These are phyloP conservation scores for Laticauda laticaudata DNA, from an alignment of 2,113 vertebrate genomes.

Conservation along the genomic window DNA sequence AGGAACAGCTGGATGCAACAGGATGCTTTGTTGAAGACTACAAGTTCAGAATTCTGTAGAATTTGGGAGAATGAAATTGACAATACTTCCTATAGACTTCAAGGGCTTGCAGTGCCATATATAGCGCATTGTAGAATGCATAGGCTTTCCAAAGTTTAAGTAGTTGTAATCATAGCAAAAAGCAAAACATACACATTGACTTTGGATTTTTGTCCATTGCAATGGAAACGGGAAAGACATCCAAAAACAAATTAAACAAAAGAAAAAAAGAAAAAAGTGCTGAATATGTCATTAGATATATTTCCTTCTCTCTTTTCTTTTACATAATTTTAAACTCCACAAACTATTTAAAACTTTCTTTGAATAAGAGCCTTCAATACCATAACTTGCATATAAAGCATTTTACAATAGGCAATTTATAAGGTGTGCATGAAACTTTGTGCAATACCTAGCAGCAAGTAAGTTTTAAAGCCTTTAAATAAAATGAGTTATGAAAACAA, in stretches of 20 bases:
- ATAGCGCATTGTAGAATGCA: constrained; percentile 63
- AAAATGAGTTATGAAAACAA: constrained; percentile 62
- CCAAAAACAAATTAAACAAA: constrained; percentile 13
- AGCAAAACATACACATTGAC: constrained; percentile 67
- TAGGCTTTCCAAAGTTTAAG: constrained; percentile 61
- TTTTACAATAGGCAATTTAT: constrained; percentile 69
- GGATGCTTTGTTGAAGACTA: constrained; percentile 69
- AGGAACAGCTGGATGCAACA: constrained; percentile 71
- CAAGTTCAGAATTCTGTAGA: constrained; percentile 57
- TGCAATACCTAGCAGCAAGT: constrained; percentile 68
- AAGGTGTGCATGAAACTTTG: constrained; percentile 69
- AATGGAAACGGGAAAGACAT: constrained; percentile 67
- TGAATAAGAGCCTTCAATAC: constrained; percentile 69
- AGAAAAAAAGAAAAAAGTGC: constrained; percentile 62
- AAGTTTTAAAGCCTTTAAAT: constrained; percentile 60
- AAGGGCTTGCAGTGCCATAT: constrained; percentile 61
- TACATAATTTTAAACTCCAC: constrained; percentile 61
- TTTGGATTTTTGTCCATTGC: constrained; percentile 66
- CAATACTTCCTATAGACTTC: constrained; percentile 67
- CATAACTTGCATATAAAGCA: constrained; percentile 69
- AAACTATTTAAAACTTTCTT: constrained; percentile 55
- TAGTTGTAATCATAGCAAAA: constrained; percentile 60
- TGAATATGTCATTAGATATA: constrained; percentile 69
- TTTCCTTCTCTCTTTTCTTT: constrained; percentile 40
- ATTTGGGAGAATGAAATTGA: constrained; percentile 64